phyloP scores from a whole-genome alignment of 2,888 invertebrate genomes.

The Drosophila anceps region DNA sequence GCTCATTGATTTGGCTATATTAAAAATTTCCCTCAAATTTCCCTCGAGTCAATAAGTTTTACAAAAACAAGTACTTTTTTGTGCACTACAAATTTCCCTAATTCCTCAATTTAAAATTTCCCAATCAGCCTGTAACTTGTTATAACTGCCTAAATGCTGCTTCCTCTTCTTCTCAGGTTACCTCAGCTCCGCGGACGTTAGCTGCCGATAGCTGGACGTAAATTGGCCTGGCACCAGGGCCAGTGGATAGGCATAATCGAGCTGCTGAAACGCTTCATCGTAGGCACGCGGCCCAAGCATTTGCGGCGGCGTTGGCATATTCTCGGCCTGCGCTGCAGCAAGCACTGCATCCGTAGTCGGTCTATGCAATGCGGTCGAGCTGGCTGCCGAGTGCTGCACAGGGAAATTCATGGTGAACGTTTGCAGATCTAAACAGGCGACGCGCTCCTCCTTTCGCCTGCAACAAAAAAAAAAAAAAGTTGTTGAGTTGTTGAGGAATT shows the following conservation, averaged over 20 bases:
- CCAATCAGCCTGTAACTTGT: too few species aligned
- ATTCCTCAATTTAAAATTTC: neutral
- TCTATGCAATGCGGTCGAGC: conserved; percentile 74
- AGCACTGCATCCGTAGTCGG: conserved; percentile 68
- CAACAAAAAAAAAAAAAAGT: neutral
- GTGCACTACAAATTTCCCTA: neutral
- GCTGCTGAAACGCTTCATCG: conserved; percentile 52
- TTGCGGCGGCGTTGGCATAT: conserved; percentile 70
- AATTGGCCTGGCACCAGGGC: conserved; percentile 98
- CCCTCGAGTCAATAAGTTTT: neutral
- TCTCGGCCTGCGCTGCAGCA: conserved; percentile 63
- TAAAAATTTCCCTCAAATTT: neutral
- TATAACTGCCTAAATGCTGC: too few species aligned
- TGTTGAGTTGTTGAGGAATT: neutral
- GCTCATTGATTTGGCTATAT: neutral
- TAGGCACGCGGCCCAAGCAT: conserved; percentile 57
- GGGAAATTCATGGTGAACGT: conserved; percentile 94
- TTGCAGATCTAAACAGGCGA: conserved; percentile 96
- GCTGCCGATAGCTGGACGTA: conserved; percentile 93
- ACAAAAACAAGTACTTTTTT: too few species aligned
- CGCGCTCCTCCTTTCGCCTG: conserved; percentile 90
- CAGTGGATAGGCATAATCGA: conserved; percentile 92
- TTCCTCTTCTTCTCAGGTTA: conserved; percentile 71
- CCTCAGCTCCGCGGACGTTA: conserved; percentile 92
- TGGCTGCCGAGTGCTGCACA: conserved; percentile 86